phyloP scores from a whole-genome alignment of 2,797 vertebrate genomes.

The Notolepis coatsorum region DNA sequence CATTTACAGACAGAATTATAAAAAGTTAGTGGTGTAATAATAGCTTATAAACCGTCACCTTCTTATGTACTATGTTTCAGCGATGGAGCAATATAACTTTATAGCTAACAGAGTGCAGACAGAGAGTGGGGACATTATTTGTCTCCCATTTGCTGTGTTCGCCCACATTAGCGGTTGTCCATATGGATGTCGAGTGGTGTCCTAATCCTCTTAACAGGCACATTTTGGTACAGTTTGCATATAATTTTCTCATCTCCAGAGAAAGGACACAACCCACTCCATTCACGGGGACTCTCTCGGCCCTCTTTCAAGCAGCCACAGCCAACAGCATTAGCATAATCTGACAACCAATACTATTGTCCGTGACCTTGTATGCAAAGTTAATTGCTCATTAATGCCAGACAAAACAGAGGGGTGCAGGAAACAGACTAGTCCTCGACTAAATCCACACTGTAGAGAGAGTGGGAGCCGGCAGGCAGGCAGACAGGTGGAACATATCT shows the following conservation, averaged over 20 bases:
- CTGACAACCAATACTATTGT: constrained; percentile 79
- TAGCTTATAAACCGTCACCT: too few species aligned
- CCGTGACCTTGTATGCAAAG: constrained; percentile 79
- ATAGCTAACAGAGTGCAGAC: constrained; percentile 15
- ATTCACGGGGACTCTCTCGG: constrained; percentile 71
- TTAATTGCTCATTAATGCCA: constrained; percentile 83
- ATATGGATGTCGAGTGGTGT: constrained; percentile 75
- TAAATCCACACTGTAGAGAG: constrained; percentile 36
- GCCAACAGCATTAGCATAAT: constrained; percentile 77
- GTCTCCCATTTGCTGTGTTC: constrained; percentile 46
- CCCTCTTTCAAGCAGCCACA: constrained; percentile 65
- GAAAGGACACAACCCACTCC: constrained; percentile 69
- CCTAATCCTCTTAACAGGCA: constrained; percentile 81
- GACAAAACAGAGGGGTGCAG: constrained; percentile 75
- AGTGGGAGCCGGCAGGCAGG: background rate
- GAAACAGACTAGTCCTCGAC: constrained; percentile 61
- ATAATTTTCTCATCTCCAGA: constrained; percentile 78
- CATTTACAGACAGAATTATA: constrained; percentile 14
- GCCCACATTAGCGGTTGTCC: constrained; percentile 72
- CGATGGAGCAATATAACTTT: background rate
- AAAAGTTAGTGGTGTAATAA: too few species aligned
- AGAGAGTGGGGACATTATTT: constrained; percentile 30
- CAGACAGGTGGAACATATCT: constrained; percentile 60
- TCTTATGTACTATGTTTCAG: too few species aligned
- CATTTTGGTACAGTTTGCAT: constrained; percentile 82